phyloP scores from a whole-genome alignment of 2,113 vertebrate genomes.

The Phrynosoma blainvillii region DNA sequence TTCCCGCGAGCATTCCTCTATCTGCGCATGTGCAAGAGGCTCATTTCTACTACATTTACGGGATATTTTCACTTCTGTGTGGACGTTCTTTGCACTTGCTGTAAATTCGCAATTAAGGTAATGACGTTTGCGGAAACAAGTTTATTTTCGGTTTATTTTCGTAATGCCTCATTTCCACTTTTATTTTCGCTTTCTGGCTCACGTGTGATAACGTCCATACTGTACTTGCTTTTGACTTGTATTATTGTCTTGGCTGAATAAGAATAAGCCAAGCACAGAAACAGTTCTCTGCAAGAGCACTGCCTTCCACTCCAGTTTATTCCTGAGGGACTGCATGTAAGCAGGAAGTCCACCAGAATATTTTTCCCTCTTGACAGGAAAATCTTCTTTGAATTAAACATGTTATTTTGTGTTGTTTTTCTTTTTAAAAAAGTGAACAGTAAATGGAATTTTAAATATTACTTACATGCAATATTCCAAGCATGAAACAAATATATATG shows the following conservation, averaged over 20 bases:
- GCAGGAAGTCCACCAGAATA: neutral
- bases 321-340: neutral
- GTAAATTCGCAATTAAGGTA: no score
- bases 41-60: no score
- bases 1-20: no score
- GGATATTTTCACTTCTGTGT: no score
- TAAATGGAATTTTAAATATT: slow-evolving; percentile 18
- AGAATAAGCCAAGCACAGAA: neutral
- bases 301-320: neutral
- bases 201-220: no score
- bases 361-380: neutral
- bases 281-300: neutral
- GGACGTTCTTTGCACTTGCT: no score
- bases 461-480: slow-evolving; percentile 74
- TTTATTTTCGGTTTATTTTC: no score
- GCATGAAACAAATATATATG: slow-evolving; percentile 53
- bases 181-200: no score
- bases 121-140: no score
- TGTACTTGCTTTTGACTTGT: slow-evolving; percentile 29
- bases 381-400: neutral
- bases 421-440: neutral
- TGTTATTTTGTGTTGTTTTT: neutral
- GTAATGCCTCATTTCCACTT: no score
- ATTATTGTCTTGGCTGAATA: neutral
- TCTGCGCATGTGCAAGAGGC: no score